Percentiles rank a stretch among this genome's conserved stretches.
phyloP scores from a whole-genome alignment of 2,888 invertebrate genomes.

The Ormyrus nitidulus region DNA sequence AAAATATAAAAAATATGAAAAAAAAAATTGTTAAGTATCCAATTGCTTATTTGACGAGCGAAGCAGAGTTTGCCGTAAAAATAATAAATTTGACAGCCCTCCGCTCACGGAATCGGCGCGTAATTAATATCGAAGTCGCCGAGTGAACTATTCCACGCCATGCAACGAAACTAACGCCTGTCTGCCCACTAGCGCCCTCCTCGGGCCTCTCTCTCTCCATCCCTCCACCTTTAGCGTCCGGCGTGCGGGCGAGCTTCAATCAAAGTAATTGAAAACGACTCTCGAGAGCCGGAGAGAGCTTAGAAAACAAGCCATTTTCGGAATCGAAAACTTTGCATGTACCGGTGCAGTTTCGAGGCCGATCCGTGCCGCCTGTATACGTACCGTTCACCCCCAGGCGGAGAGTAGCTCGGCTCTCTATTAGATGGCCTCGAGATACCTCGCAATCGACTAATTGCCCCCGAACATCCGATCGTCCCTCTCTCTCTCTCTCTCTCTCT shows the following conservation, averaged over 20 bases:
- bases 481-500: slow-evolving; percentile 7
- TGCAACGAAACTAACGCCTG: slow-evolving; percentile 42
- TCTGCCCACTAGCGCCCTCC: slow-evolving; percentile 50
- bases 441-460: slow-evolving; percentile 56
- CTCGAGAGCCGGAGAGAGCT: not conserved
- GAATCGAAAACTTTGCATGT: slow-evolving; percentile 58
- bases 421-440: slow-evolving; percentile 45
- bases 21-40: too few relatives aligned
- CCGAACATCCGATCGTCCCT: slow-evolving; percentile 45
- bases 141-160: slow-evolving; percentile 53
- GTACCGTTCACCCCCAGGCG: not conserved
- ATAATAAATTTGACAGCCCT: slow-evolving; percentile 27
- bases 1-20: too few relatives aligned
- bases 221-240: not conserved
- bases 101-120: slow-evolving; percentile 22
- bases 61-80: slow-evolving; percentile 32
- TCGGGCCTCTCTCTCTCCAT: not conserved
- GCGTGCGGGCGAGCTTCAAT: slow-evolving; percentile 42
- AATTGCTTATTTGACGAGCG: too few relatives aligned
- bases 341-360: slow-evolving; percentile 48
- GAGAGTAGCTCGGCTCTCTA: not conserved
- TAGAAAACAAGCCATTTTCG: slow-evolving; percentile 55
- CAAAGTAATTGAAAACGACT: slow-evolving; percentile 58
- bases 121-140: slow-evolving; percentile 51
- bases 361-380: not conserved